Evolutionary conservation across 1,140 invertebrate species (phyloP).

Genomic region (Musca vetustissima): DNA sequence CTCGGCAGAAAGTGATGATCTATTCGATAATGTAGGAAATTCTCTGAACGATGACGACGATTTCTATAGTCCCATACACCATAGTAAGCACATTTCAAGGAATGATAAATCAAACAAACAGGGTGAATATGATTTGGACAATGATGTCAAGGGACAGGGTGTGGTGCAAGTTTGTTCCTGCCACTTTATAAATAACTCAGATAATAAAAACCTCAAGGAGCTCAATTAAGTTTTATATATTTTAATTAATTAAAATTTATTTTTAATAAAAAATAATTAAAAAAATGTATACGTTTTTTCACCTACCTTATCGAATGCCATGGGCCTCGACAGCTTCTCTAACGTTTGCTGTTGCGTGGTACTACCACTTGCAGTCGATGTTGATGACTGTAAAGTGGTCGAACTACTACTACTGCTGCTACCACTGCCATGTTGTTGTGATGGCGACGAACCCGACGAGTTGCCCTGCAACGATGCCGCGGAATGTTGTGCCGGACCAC

Average conservation of each 20-base stretch:
- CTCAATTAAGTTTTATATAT: not conserved
- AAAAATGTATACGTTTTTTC: not conserved
- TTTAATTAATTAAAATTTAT: no score
- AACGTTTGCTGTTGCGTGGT: slow-evolving; percentile 41
- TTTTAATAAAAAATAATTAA: no score
- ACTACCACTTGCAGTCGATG: slow-evolving; percentile 6
- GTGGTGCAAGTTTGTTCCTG: slow-evolving; percentile 28
- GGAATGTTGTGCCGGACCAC: slow-evolving; percentile 21
- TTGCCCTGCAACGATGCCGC: slow-evolving; percentile 17
- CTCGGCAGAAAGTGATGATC: no score
- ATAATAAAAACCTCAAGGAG: slow-evolving; percentile 10
- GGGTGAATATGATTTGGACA: not conserved
- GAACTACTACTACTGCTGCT: slow-evolving; percentile 16
- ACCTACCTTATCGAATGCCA: slow-evolving; percentile 54
- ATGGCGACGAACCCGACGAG: slow-evolving; percentile 15
- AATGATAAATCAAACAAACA: not conserved
- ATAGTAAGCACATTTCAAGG: not conserved
- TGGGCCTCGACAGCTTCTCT: slow-evolving; percentile 50
- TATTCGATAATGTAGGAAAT: not conserved
- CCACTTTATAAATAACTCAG: slow-evolving; percentile 11
- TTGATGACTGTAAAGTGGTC: not conserved
- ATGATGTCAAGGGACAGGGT: not conserved
- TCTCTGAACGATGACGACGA: slow-evolving; percentile 9
- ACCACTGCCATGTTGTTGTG: slow-evolving; percentile 19
- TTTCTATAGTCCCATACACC: slow-evolving; percentile 22